phyloP scores from a whole-genome alignment of 2,888 invertebrate genomes.

The Metallyticus violacea region DNA sequence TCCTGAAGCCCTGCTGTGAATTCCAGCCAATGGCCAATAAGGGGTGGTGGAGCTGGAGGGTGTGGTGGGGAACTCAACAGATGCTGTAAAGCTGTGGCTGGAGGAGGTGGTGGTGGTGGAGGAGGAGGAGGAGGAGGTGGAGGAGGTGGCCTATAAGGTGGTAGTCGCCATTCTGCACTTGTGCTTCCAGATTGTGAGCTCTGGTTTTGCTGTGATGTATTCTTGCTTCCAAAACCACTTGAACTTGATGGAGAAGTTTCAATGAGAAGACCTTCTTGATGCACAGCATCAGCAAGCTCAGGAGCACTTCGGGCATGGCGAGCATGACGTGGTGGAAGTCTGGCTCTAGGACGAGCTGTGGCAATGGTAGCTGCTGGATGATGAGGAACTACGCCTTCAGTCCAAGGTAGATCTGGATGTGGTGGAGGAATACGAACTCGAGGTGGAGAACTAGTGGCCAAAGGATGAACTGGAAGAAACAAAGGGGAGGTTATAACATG shows the following conservation, averaged over 20 bases:
- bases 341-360: conserved; percentile 56
- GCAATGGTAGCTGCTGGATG: conserved; percentile 41
- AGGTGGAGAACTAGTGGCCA: conserved; percentile 55
- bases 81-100: conserved; percentile 36
- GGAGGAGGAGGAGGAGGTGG: conserved; percentile 51
- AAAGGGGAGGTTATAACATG: conserved; percentile 5
- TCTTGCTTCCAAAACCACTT: conserved; percentile 88
- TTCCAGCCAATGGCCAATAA: conserved; percentile 64
- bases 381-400: conserved; percentile 38
- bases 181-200: conserved; percentile 71
- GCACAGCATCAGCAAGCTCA: conserved; percentile 56
- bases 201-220: conserved; percentile 78
- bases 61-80: conserved; percentile 40
- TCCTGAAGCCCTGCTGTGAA: conserved; percentile 52
- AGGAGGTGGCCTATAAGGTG: conserved; percentile 72
- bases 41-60: conserved; percentile 52
- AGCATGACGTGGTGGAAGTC: conserved; percentile 64
- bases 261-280: conserved; percentile 56
- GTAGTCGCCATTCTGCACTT: conserved; percentile 71
- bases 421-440: conserved; percentile 49
- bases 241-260: conserved; percentile 86
- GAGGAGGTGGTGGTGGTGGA: conserved; percentile 46
- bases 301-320: conserved; percentile 64
- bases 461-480: conserved; percentile 60
- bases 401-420: conserved; percentile 39